A percentile compares a stretch with the other conserved stretches of the same genome.
These are phyloP conservation scores for Mimumesa dahlbomi DNA, from an alignment of 2,888 invertebrate genomes.

Conservation along the genomic window DNA sequence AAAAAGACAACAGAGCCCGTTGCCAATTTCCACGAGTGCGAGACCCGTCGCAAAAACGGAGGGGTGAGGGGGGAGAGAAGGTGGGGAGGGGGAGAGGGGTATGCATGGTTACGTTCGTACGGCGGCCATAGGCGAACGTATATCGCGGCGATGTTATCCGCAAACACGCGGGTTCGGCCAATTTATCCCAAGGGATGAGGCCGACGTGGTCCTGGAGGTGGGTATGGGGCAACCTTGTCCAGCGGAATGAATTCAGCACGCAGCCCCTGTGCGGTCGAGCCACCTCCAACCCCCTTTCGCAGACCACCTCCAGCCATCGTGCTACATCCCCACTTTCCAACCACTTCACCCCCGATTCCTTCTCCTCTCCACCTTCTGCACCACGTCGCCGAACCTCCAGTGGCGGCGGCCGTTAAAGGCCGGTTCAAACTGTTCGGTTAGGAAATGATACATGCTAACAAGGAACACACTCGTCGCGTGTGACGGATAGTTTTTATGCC, in stretches of 20 bases:
- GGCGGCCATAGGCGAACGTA: constrained; percentile 65
- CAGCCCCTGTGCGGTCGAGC: constrained; percentile 67
- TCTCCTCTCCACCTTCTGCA: constrained; percentile 36
- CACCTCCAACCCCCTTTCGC: constrained; percentile 51
- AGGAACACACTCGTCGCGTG: too few relatives aligned
- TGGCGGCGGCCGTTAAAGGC: constrained; percentile 52
- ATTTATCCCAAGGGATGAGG: constrained; percentile 79
- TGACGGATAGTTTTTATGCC: too few relatives aligned
- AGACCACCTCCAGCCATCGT: constrained; percentile 50
- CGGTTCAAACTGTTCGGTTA: constrained; percentile 35
- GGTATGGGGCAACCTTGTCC: constrained; percentile 74
- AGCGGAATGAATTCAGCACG: constrained; percentile 77
- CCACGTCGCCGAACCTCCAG: constrained; percentile 8
- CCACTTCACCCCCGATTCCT: constrained; percentile 46
- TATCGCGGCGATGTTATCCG: constrained; percentile 77
- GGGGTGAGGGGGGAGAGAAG: too few relatives aligned
- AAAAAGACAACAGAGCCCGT: constrained; percentile 46
- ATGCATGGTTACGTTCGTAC: constrained; percentile 57
- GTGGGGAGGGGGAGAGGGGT: constrained; percentile 8
- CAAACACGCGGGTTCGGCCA: constrained; percentile 78
- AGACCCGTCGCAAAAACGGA: constrained; percentile 60
- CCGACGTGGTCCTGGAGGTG: constrained; percentile 65
- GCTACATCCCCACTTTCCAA: constrained; percentile 50
- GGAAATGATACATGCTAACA: constrained; percentile 30
- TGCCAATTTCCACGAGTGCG: constrained; percentile 59